These are phyloP conservation scores for Ips nitidus DNA, from an alignment of 1,140 invertebrate genomes.

Conservation along the genomic window DNA sequence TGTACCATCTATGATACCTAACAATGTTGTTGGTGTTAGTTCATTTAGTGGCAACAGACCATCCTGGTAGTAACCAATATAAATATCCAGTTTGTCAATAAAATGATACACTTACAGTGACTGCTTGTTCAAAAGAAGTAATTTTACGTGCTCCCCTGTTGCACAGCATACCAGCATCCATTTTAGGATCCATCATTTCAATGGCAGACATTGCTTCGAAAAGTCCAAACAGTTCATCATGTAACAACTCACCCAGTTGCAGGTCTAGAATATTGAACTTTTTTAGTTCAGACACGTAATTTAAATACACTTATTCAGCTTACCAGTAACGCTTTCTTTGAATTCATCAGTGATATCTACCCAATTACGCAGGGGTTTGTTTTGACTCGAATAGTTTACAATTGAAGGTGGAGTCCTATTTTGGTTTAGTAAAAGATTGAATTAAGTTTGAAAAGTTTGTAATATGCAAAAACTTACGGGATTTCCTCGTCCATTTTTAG, in stretches of 20 bases:
- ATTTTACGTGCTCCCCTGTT: slow-evolving; percentile 83
- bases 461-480: too few relatives aligned
- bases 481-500: too few relatives aligned
- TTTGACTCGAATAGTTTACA: not conserved
- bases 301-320: not conserved
- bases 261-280: slow-evolving; percentile 61
- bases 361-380: slow-evolving; percentile 62
- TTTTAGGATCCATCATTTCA: slow-evolving; percentile 99
- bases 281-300: not conserved
- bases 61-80: slow-evolving; percentile 55
- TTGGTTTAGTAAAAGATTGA: too few relatives aligned
- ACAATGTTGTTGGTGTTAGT: slow-evolving; percentile 69
- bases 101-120: slow-evolving; percentile 61
- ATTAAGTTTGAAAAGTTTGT: too few relatives aligned
- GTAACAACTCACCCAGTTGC: slow-evolving; percentile 82
- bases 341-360: slow-evolving; percentile 77
- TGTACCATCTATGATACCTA: slow-evolving; percentile 92
- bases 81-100: not conserved
- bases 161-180: slow-evolving; percentile 98
- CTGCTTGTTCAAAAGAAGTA: slow-evolving; percentile 85
- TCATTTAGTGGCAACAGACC: slow-evolving; percentile 80
- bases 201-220: slow-evolving; percentile 99
- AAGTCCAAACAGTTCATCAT: slow-evolving; percentile 85
- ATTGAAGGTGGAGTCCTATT: not conserved
- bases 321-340: slow-evolving; percentile 73